Conservation (phyloP, 2,888 invertebrate genomes). For the Lasiommata megera region DNA sequence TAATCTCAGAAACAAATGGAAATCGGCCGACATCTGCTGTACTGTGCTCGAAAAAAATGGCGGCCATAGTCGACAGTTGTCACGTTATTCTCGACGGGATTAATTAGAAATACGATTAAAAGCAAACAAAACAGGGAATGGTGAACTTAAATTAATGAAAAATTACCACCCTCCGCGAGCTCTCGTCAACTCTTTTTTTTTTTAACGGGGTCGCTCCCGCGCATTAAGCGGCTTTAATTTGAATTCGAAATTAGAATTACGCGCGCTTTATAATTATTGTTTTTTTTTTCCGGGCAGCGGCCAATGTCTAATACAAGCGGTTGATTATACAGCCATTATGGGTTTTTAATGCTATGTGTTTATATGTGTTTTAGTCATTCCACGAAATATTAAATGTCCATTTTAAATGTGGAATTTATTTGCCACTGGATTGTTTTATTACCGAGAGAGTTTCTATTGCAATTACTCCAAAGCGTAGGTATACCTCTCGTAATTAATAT, state of each 20-base stretch:
- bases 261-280: slow-evolving; percentile 81
- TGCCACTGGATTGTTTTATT: neutral
- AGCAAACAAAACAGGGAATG: slow-evolving; percentile 82
- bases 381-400: slow-evolving; percentile 11
- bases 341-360: slow-evolving; percentile 39
- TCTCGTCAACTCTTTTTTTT: slow-evolving; percentile 81
- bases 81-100: slow-evolving; percentile 82
- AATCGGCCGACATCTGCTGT: slow-evolving; percentile 81
- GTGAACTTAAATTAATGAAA: slow-evolving; percentile 82
- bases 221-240: slow-evolving; percentile 82
- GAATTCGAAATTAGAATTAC: slow-evolving; percentile 82
- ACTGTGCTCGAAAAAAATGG: slow-evolving; percentile 72
- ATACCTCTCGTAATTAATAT: no score
- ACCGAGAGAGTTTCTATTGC: neutral
- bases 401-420: neutral
- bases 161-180: slow-evolving; percentile 80
- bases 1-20: slow-evolving; percentile 82
- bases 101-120: slow-evolving; percentile 82
- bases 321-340: slow-evolving; percentile 52
- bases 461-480: no score
- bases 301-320: slow-evolving; percentile 73
- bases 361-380: slow-evolving; percentile 27
- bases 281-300: slow-evolving; percentile 68
- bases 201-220: slow-evolving; percentile 78
- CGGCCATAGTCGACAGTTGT: slow-evolving; percentile 80